These are phyloP conservation scores for Chironomus riparius DNA, from an alignment of 2,888 invertebrate genomes.

Conservation along the genomic window DNA sequence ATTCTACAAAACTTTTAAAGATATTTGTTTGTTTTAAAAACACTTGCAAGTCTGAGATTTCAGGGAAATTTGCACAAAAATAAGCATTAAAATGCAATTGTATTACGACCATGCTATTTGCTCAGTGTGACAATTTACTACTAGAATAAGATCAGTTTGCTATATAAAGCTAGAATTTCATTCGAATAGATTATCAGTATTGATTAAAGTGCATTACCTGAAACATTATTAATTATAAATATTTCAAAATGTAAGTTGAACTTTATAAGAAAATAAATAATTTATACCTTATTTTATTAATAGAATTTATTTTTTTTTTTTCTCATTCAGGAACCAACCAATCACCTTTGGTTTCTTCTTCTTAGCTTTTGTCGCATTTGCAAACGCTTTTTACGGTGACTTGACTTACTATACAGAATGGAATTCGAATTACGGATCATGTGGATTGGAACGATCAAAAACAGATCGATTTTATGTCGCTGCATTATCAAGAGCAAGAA, in stretches of 20 bases:
- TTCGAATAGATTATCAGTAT: not conserved
- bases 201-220: not conserved
- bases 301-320: not conserved
- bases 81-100: too few relatives aligned
- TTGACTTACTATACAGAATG: slow-evolving; percentile 9
- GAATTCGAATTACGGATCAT: not conserved
- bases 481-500: not conserved
- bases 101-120: too few relatives aligned
- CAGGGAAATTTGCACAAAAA: too few relatives aligned
- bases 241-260: not conserved
- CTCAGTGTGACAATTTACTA: too few relatives aligned
- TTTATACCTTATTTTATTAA: not conserved
- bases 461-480: not conserved
- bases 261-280: too few relatives aligned
- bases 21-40: too few relatives aligned
- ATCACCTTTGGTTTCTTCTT: not conserved
- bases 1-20: too few relatives aligned
- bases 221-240: not conserved
- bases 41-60: too few relatives aligned
- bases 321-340: not conserved
- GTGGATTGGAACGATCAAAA: not conserved
- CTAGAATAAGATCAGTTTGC: too few relatives aligned
- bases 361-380: not conserved
- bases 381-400: not conserved
- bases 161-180: too few relatives aligned